These are phyloP conservation scores for Axea sp. DNA, from an alignment of 2,888 invertebrate genomes.

Conservation along the genomic window DNA sequence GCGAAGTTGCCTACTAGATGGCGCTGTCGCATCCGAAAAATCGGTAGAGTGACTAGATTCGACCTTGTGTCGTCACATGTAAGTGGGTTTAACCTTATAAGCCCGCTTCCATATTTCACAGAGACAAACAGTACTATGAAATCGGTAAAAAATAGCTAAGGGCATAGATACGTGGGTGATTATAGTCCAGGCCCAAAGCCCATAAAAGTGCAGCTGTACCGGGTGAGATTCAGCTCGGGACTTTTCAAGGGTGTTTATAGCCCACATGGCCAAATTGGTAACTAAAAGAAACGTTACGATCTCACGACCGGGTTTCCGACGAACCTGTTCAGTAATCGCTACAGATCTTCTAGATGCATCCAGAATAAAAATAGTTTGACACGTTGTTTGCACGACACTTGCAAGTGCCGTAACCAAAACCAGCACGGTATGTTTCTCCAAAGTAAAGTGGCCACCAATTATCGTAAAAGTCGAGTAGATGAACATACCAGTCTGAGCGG, in stretches of 20 bases:
- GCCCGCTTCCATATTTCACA: conserved; percentile 98
- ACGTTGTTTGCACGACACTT: conserved; percentile 92
- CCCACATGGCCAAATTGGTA: conserved; percentile 96
- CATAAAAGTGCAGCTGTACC: conserved; percentile 94
- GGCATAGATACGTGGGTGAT: conserved; percentile 97
- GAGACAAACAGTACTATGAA: conserved; percentile 96
- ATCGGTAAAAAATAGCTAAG: conserved; percentile 91
- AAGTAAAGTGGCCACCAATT: conserved; percentile 93
- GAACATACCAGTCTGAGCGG: conserved; percentile 96
- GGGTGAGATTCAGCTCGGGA: conserved; percentile 95
- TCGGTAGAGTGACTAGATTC: conserved; percentile 47
- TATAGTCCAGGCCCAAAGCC: conserved; percentile 97
- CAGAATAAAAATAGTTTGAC: conserved; percentile 94
- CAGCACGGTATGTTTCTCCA: conserved; percentile 88
- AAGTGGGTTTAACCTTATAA: conserved; percentile 93
- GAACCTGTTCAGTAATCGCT: conserved; percentile 88
- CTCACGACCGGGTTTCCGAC: conserved; percentile 94
- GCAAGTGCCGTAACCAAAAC: conserved; percentile 91
- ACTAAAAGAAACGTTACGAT: conserved; percentile 95
- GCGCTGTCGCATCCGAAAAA: conserved; percentile 17
- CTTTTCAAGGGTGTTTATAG: conserved; percentile 94
- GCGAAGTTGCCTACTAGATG: conserved; percentile 62
- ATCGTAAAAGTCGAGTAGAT: conserved; percentile 96
- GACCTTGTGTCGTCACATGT: conserved; percentile 84
- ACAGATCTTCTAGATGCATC: conserved; percentile 93